Base-by-base conservation (phyloP, 2,888 invertebrate genomes). In the Dioctria rufipes region DNA sequence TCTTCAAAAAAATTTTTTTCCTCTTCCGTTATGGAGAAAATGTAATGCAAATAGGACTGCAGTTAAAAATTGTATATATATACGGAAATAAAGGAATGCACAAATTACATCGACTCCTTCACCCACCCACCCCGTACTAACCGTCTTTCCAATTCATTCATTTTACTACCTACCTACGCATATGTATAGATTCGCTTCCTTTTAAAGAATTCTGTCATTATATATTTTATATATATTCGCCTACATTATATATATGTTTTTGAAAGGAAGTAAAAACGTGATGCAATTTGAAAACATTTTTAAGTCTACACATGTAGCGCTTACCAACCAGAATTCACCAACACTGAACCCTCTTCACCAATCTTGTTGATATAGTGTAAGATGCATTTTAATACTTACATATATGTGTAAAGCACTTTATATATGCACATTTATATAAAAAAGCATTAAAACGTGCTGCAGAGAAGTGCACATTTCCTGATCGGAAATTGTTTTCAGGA, bases 401-500 rank as follows among this genome's bases (percentile, higher is more conserved):
- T 25, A 25, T 25, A 25, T 25, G 25, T 25, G 25, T 25, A 25
- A 25, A 25, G 25, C 25, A 25, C 25, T 25, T 25, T 25, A 25
- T 25, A 25, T 25, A 25, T 25, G 0, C 25, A 25, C 25, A 25
- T 25, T 1, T 25, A 1, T 25, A 25, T 25, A 25, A 25, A 25
- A 25, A 60, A 13, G 25, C 4, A 60, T 13, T 13, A 60, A 60
- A 40, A 65, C 3, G 65, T 6, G 5, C 8, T 6, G 40, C 2
- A 40, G 65, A 65, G 37, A 65, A 65, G 66, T n/a, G 66, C 42
- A 43, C 66, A 43, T 66, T 43, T 66, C 66, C 66, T 66, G 46
- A 43, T 43, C 66, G 66, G 66, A 66, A 43, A 66, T 66, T 66
- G 66, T 66, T 43, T 13, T 66, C 66, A 66, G 13, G n/a, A 66